These are phyloP conservation scores for Pedetes capensis DNA, from an alignment of 2,113 vertebrate genomes.

Conservation along the genomic window DNA sequence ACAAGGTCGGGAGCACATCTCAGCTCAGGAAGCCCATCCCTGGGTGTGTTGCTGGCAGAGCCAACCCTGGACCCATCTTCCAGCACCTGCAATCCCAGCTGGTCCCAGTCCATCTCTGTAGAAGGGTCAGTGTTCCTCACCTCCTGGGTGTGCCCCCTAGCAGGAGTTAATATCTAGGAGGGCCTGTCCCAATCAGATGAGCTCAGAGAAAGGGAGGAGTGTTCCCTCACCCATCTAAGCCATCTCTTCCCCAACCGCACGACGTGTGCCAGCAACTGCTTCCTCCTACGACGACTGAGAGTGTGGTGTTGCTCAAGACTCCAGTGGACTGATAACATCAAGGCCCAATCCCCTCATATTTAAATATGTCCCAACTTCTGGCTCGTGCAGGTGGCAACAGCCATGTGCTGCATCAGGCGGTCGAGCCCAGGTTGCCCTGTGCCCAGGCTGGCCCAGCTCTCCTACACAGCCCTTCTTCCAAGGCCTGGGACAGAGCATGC, in stretches of 20 bases:
- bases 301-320: neutral
- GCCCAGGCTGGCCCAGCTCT: neutral
- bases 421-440: neutral
- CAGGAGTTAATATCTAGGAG: neutral
- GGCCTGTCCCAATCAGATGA: neutral
- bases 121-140: neutral
- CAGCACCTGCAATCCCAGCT: neutral
- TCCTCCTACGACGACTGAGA: neutral
- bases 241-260: neutral
- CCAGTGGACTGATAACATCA: neutral
- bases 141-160: neutral
- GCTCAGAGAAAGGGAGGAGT: neutral
- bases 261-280: neutral
- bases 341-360: neutral
- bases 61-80: neutral
- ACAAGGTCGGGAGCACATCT: neutral
- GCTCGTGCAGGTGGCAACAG: neutral
- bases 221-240: neutral
- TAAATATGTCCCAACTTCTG: neutral
- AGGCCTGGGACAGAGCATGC: neutral
- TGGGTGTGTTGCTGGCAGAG: neutral
- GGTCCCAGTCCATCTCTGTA: neutral
- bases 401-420: rapidly evolving
- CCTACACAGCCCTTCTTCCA: neutral
- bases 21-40: neutral